Conservation (phyloP, 1,140 invertebrate species). For the Polyergus mexicanus region DNA sequence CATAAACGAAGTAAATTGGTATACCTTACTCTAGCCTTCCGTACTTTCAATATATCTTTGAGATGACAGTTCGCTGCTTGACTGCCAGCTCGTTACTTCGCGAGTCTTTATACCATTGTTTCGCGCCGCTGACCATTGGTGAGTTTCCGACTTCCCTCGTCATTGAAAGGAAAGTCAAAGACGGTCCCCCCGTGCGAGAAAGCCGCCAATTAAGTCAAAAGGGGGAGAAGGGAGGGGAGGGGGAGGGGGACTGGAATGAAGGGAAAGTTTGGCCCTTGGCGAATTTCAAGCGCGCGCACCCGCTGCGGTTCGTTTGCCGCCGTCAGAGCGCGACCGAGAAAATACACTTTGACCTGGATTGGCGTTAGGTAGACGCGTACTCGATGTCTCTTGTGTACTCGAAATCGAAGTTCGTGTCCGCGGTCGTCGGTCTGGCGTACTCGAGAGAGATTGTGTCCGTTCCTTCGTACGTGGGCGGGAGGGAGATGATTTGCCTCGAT, state of each 20-base stretch:
- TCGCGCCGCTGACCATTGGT: constrained; percentile 41
- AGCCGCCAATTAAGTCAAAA: constrained; percentile 69
- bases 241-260: too few relatives aligned
- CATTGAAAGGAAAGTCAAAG: constrained; percentile 57
- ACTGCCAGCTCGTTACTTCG: constrained; percentile 24
- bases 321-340: constrained; percentile 56
- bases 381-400: constrained; percentile 57
- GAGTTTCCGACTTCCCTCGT: constrained; percentile 54
- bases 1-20: not conserved
- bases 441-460: constrained; percentile 59
- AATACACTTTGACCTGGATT: constrained; percentile 63
- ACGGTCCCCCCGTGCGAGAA: constrained; percentile 55
- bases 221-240: not conserved
- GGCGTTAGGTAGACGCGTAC: constrained; percentile 48
- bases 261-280: constrained; percentile 37
- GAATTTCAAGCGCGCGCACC: constrained; percentile 50
- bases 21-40: not conserved
- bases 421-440: constrained; percentile 44
- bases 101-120: constrained; percentile 55
- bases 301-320: constrained; percentile 58
- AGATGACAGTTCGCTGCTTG: constrained; percentile 31
- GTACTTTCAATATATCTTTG: constrained; percentile 24
- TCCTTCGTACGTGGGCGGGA: constrained; percentile 29
- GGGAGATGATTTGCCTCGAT: constrained; percentile 44
- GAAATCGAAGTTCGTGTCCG: constrained; percentile 55